A percentile compares a stretch with the other conserved stretches of the same genome.
Evolutionary conservation across 2,888 invertebrate genomes (phyloP).

Genomic region (Cheilosia urbana): DNA sequence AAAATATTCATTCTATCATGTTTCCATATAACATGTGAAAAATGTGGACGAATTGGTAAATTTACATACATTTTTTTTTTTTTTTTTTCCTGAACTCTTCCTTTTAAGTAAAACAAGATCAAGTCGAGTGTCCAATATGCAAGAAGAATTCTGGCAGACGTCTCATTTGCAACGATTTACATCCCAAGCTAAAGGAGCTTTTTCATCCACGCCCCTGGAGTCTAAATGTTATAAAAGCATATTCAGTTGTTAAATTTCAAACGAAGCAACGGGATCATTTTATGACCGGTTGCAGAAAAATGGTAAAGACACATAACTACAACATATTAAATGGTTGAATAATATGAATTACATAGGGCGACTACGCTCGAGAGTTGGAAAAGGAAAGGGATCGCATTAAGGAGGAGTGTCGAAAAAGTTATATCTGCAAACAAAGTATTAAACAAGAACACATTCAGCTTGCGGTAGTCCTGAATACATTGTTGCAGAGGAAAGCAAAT

Average conservation of each 20-base stretch:
- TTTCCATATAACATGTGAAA: slow-evolving; percentile 78
- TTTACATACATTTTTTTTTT: neutral
- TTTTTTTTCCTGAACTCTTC: slow-evolving; percentile 8
- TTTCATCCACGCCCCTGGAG: slow-evolving; percentile 46
- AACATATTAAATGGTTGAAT: neutral
- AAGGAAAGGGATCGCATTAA: slow-evolving; percentile 29
- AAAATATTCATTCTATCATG: slow-evolving; percentile 79
- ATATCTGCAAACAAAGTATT: neutral
- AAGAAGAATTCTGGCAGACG: slow-evolving; percentile 76
- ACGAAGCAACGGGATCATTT: slow-evolving; percentile 76
- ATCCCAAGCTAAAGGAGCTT: slow-evolving; percentile 78
- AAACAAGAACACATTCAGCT: slow-evolving; percentile 19
- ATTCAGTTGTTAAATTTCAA: slow-evolving; percentile 36
- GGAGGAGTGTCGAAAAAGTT: slow-evolving; percentile 21
- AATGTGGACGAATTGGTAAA: slow-evolving; percentile 76
- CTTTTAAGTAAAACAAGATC: neutral
- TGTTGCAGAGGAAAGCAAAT: neutral
- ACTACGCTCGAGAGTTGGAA: slow-evolving; percentile 22
- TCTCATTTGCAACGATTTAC: slow-evolving; percentile 78
- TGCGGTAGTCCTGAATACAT: slow-evolving; percentile 15
- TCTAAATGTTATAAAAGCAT: slow-evolving; percentile 9
- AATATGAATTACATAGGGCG: slow-evolving; percentile 5
- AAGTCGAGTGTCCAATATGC: slow-evolving; percentile 78
- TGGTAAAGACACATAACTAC: slow-evolving; percentile 68
- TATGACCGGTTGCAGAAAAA: slow-evolving; percentile 66